phyloP scores from a whole-genome alignment of 2,888 invertebrate species.

The Cosmorhoe ocellata region DNA sequence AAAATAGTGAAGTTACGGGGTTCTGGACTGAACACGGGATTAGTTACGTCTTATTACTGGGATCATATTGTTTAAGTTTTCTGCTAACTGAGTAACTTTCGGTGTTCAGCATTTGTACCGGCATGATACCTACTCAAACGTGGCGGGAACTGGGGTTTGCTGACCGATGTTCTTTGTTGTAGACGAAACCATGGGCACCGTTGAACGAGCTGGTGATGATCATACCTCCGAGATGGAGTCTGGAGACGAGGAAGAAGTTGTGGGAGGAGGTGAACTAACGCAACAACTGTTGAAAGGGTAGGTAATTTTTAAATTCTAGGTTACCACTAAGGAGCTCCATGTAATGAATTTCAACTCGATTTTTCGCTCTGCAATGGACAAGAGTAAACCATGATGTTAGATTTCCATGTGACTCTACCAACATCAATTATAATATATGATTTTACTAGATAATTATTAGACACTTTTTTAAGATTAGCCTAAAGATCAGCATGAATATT shows the following conservation, averaged over 20 bases:
- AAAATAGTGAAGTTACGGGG: conserved; percentile 36
- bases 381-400: no score
- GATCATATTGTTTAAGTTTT: conserved; percentile 21
- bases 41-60: conserved; percentile 28
- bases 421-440: no score
- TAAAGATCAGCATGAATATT: no score
- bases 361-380: no score
- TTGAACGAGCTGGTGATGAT: conserved; percentile 85
- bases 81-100: conserved; percentile 30
- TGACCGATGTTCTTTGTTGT: conserved; percentile 53
- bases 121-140: conserved; percentile 66
- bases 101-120: conserved; percentile 40
- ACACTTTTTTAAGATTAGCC: no score
- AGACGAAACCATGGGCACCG: conserved; percentile 83
- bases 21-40: conserved; percentile 23
- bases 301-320: conserved; percentile 21
- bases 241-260: conserved; percentile 84
- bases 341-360: no score
- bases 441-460: no score
- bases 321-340: no score
- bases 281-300: conserved; percentile 74
- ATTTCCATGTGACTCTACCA: no score
- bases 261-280: conserved; percentile 76
- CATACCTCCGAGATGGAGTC: conserved; percentile 85
- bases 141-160: conserved; percentile 58